Conservation (phyloP, 2,888 invertebrate species). For the Alitta virens region DNA sequence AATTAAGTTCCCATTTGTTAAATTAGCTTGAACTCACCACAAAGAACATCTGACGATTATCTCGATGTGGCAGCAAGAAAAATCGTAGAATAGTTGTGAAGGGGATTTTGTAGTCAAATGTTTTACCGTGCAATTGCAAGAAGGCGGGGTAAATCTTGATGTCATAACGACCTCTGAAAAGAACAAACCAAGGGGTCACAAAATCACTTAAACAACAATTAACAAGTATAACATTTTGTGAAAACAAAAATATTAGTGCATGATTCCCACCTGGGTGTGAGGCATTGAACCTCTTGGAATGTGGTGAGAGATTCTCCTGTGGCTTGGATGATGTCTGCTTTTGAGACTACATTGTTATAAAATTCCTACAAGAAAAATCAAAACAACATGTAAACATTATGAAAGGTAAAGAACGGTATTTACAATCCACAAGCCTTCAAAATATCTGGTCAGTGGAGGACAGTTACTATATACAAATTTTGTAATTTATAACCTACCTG, state of each 20-base stretch:
- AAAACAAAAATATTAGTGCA: too few relatives aligned
- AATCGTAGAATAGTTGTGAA: slow-evolving; percentile 92
- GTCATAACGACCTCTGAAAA: slow-evolving; percentile 89
- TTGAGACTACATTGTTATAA: slow-evolving; percentile 92
- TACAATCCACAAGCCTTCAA: too few relatives aligned
- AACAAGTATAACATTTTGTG: too few relatives aligned
- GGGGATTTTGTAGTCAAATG: slow-evolving; percentile 99
- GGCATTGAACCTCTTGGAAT: slow-evolving; percentile 93
- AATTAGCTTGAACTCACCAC: slow-evolving; percentile 80
- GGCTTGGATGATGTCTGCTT: slow-evolving; percentile 95
- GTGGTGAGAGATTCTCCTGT: slow-evolving; percentile 97
- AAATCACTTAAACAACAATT: too few relatives aligned
- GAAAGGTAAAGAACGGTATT: too few relatives aligned
- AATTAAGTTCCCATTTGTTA: too few relatives aligned
- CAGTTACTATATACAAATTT: background rate
- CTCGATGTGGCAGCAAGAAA: slow-evolving; percentile 94
- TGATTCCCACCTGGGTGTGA: slow-evolving; percentile 85
- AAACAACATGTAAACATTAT: background rate
- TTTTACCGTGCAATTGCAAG: slow-evolving; percentile 93
- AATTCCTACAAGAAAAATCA: slow-evolving; percentile 68
- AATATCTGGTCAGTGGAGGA: background rate
- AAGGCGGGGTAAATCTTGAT: slow-evolving; percentile 91
- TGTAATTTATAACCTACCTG: slow-evolving; percentile 56
- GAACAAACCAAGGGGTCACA: background rate
- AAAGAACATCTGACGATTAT: slow-evolving; percentile 97